Percentiles rank a stretch among this genome's conserved stretches.
These are phyloP conservation scores for Zhengitettix transpicula DNA, from an alignment of 2,888 invertebrate genomes.

Conservation along the genomic window DNA sequence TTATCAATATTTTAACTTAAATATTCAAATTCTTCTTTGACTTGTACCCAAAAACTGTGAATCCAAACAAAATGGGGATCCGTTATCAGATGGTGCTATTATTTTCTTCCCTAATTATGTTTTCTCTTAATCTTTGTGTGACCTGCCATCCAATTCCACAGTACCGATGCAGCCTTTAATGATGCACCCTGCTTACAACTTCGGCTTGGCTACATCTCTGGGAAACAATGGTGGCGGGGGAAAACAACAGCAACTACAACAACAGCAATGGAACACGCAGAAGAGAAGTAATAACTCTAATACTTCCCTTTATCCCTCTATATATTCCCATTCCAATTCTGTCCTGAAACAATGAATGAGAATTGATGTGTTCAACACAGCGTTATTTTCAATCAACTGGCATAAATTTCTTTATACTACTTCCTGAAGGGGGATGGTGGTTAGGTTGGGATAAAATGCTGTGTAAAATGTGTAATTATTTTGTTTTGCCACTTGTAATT, in stretches of 20 bases:
- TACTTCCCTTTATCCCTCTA: constrained; percentile 15
- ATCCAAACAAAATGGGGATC: background rate
- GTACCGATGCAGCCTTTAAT: constrained; percentile 21
- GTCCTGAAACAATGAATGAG: no score
- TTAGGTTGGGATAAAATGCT: no score
- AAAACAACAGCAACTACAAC: constrained; percentile 30
- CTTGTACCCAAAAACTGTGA: background rate
- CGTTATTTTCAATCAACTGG: no score
- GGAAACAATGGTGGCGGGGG: constrained; percentile 39
- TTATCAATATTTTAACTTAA: no score
- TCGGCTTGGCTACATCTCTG: constrained; percentile 26
- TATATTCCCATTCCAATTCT: constrained; percentile 1
- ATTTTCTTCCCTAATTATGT: background rate
- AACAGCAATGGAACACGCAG: constrained; percentile 31
- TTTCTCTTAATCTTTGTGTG: constrained; percentile 4
- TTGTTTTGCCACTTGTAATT: no score
- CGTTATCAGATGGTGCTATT: background rate
- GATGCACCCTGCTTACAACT: constrained; percentile 38
- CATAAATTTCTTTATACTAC: no score
- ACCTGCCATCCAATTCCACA: constrained; percentile 11
- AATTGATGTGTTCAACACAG: no score
- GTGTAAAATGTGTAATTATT: no score
- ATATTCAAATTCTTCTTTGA: background rate
- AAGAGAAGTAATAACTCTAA: constrained; percentile 28
- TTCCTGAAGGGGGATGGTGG: no score